Evolutionary conservation across 2,113 vertebrate genomes (phyloP).

Genomic region (Paradisaea rubra): DNA sequence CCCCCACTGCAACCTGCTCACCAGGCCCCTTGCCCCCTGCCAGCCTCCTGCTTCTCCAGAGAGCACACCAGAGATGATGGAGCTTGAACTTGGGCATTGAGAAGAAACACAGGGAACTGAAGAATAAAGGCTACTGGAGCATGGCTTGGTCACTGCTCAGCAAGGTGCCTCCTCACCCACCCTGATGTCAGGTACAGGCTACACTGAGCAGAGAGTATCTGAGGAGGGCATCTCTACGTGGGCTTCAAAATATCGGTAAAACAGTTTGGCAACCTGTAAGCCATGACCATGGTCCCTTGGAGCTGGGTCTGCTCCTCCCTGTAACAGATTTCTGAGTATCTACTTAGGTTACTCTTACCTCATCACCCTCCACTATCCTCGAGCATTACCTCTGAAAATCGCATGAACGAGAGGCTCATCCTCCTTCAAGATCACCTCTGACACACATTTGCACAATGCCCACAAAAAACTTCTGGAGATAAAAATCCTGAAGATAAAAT

Average conservation of each 20-base stretch:
- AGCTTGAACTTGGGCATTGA: neutral
- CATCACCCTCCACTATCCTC: too few relatives aligned
- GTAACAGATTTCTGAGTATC: neutral
- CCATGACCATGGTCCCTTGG: neutral
- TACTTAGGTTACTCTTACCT: neutral
- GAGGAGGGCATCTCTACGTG: neutral
- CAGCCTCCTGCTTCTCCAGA: neutral
- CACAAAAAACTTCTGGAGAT: neutral
- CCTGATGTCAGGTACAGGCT: neutral
- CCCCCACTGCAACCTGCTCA: neutral
- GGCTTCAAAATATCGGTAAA: neutral
- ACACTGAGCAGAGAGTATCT: neutral
- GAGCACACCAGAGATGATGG: rapidly evolving
- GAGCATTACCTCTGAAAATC: neutral
- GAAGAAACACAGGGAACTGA: neutral
- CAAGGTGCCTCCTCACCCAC: neutral
- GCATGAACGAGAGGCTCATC: rapidly evolving
- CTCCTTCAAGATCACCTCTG: neutral
- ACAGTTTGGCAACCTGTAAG: neutral
- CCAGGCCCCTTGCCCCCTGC: neutral
- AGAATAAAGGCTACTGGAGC: neutral
- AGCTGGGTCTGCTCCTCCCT: neutral
- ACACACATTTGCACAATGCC: neutral
- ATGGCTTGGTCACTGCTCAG: neutral
- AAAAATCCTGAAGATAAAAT: neutral